These are phyloP conservation scores for Agonopterix heracliana DNA, from an alignment of 2,888 invertebrate species.

Conservation along the genomic window DNA sequence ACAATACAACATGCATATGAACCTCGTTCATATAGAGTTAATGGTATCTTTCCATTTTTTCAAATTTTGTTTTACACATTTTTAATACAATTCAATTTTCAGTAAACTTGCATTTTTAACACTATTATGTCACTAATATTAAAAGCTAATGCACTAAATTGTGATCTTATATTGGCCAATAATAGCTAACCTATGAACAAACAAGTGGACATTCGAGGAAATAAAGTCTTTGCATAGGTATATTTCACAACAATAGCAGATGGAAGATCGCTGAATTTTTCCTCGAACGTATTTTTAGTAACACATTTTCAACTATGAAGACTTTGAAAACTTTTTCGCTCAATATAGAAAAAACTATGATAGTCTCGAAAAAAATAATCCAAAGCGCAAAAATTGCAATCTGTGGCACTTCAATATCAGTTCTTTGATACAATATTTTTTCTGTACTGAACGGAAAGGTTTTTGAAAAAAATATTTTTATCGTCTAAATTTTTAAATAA, in stretches of 20 bases:
- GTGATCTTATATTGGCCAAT: constrained; percentile 46
- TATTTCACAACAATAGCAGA: constrained; percentile 24
- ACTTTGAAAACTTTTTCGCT: constrained; percentile 17
- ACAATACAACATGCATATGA: constrained; percentile 70
- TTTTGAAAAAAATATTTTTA: constrained; percentile 16
- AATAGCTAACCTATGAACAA: constrained; percentile 33
- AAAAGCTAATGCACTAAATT: constrained; percentile 62
- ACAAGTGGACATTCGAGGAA: constrained; percentile 20
- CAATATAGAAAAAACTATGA: constrained; percentile 20
- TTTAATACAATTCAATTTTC: constrained; percentile 41
- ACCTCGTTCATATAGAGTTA: constrained; percentile 54
- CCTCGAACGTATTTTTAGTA: constrained; percentile 22
- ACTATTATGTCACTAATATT: constrained; percentile 75
- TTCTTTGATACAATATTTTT: constrained; percentile 42
- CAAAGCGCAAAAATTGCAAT: constrained; percentile 41
- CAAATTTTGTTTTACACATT: constrained; percentile 36
- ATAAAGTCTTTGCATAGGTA: constrained; percentile 12
- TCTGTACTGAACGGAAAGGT: constrained; percentile 34
- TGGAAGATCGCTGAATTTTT: constrained; percentile 15
- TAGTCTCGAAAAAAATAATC: constrained; percentile 25
- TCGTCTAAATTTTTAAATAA: constrained; percentile 21
- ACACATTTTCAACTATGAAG: constrained; percentile 23
- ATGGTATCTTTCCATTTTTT: constrained; percentile 33
- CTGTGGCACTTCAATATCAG: constrained; percentile 61
- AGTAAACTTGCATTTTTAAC: constrained; percentile 62